A percentile compares a stretch with the other conserved stretches of the same genome.
These are phyloP conservation scores for Myiozetetes cayanensis DNA, from an alignment of 2,113 vertebrate genomes.

Conservation along the genomic window DNA sequence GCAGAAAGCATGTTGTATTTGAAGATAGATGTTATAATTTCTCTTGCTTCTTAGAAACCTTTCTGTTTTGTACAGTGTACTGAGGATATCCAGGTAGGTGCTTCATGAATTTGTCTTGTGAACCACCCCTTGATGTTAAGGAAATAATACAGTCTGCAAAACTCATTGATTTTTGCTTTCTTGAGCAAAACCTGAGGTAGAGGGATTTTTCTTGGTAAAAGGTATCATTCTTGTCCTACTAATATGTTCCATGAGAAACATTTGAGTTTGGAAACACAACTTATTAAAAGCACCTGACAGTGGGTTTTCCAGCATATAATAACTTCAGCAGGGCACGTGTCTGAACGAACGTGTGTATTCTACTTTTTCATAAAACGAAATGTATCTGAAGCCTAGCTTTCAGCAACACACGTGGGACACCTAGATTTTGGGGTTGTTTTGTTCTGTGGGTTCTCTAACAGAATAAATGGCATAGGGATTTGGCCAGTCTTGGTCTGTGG, in stretches of 20 bases:
- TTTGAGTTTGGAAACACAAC: neutral
- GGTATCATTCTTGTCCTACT: neutral
- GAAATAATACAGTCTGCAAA: neutral
- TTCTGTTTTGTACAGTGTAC: neutral
- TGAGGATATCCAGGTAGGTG: neutral
- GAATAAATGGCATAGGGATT: neutral
- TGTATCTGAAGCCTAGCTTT: neutral
- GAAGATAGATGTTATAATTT: neutral
- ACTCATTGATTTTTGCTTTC: neutral
- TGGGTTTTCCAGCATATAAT: neutral
- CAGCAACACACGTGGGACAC: neutral
- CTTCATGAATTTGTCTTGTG: neutral
- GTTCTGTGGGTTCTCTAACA: neutral
- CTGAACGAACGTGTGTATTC: neutral
- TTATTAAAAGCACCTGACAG: neutral
- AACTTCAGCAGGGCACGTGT: neutral
- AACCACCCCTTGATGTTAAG: neutral
- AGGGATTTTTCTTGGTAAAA: neutral
- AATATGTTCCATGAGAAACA: neutral
- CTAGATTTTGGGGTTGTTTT: neutral
- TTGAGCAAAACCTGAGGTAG: neutral
- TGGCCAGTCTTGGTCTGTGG: neutral
- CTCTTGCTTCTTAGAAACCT: neutral
- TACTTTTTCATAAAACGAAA: neutral
- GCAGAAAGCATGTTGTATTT: fast-evolving